Conservation (phyloP, 2,888 invertebrate genomes). For the Campopleginae sp. region DNA sequence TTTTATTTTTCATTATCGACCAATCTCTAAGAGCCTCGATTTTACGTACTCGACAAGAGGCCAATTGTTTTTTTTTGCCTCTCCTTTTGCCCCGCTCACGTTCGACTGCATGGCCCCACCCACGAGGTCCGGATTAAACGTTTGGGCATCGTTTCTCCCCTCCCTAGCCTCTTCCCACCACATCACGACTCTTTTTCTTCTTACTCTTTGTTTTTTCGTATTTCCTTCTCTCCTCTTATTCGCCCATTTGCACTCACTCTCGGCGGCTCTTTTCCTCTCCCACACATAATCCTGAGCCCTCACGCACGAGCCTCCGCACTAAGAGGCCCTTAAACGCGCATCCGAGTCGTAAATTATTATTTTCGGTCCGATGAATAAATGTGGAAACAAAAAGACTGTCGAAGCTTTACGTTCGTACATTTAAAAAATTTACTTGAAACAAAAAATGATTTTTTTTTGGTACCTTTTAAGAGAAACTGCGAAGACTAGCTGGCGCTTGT, state of each 20-base stretch:
- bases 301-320: background rate
- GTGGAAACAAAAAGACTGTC: background rate
- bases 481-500: background rate
- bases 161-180: constrained; percentile 40
- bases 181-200: background rate
- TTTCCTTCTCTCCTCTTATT: constrained; percentile 47
- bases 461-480: background rate
- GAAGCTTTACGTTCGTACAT: background rate
- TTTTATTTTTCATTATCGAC: constrained; percentile 53
- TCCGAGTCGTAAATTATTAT: constrained; percentile 17
- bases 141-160: constrained; percentile 72
- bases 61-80: constrained; percentile 34
- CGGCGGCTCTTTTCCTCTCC: constrained; percentile 36
- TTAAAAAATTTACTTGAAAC: background rate
- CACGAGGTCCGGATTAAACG: constrained; percentile 79
- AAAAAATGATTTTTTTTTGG: background rate
- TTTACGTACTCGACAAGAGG: constrained; percentile 68
- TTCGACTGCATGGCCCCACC: constrained; percentile 75
- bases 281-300: constrained; percentile 16
- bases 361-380: background rate
- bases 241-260: constrained; percentile 65
- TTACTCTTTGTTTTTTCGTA: constrained; percentile 7
- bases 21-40: constrained; percentile 73
- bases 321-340: background rate
- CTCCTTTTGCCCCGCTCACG: constrained; percentile 12